Percentiles rank a stretch among this genome's conserved stretches.
Conservation (phyloP, 37 sponge, comb jelly and placozoan genomes). For the Petrosia ficiformis region DNA sequence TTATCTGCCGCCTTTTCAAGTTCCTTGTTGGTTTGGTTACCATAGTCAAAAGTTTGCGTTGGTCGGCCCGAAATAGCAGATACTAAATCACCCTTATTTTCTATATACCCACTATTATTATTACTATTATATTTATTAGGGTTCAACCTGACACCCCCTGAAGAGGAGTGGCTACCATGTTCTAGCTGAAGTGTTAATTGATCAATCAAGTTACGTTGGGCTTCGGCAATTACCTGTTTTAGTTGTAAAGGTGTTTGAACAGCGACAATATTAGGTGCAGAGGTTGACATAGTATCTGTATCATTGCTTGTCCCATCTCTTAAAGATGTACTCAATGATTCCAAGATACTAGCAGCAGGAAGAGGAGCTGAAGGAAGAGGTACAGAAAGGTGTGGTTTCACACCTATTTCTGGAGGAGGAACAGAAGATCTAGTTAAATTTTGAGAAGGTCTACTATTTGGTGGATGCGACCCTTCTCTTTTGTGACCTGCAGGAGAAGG, state of each 20-base stretch:
- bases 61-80: not conserved
- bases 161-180: not conserved
- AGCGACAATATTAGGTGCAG: not conserved
- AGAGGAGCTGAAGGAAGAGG: conserved; percentile 57
- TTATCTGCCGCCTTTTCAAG: conserved; percentile 32
- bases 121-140: not conserved
- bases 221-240: conserved; percentile 50
- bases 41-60: conserved; percentile 59
- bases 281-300: too few species aligned
- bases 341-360: conserved; percentile 35
- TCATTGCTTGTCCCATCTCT: not conserved
- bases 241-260: not conserved
- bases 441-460: too few species aligned
- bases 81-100: not conserved
- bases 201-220: conserved; percentile 37
- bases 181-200: conserved; percentile 15
- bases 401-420: not conserved
- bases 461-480: too few species aligned
- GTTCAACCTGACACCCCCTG: not conserved
- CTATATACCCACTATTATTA: not conserved
- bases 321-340: conserved; percentile 14
- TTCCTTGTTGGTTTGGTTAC: conserved; percentile 45
- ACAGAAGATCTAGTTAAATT: too few species aligned
- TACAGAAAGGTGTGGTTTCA: conserved; percentile 22
- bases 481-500: not conserved